phyloP scores from a whole-genome alignment of 2,888 invertebrate genomes.

The Andrena praecox region DNA sequence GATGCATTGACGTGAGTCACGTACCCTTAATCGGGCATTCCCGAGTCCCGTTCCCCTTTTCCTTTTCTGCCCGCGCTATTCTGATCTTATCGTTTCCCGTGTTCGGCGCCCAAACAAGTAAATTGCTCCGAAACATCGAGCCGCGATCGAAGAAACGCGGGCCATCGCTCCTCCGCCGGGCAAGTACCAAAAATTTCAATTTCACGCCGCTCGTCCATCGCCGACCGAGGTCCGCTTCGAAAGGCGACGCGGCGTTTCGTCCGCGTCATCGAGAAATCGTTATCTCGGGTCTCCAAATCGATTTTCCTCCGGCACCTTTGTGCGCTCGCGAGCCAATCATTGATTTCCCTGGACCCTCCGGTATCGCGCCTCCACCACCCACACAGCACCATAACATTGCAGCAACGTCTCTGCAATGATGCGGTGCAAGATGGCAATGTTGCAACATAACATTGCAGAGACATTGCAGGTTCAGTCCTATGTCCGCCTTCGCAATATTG shows the following conservation, averaged over 20 bases:
- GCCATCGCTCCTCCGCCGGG: not conserved
- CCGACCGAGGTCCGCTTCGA: not conserved
- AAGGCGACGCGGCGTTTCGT: slow-evolving; percentile 13
- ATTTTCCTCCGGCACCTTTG: slow-evolving; percentile 44
- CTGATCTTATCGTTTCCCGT: slow-evolving; percentile 5
- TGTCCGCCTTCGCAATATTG: too few species aligned
- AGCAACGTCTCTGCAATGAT: too few species aligned
- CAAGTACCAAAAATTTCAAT: slow-evolving; percentile 33
- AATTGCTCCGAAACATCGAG: not conserved
- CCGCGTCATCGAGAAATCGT: slow-evolving; percentile 56
- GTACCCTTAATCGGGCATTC: slow-evolving; percentile 50
- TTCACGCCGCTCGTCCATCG: slow-evolving; percentile 32
- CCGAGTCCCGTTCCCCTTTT: slow-evolving; percentile 9
- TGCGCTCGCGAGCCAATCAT: slow-evolving; percentile 1
- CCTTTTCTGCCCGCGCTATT: slow-evolving; percentile 16
- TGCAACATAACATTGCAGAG: too few species aligned
- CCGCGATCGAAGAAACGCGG: not conserved
- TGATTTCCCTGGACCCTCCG: not conserved
- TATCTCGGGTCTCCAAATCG: slow-evolving; percentile 36
- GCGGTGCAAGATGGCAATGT: too few species aligned
- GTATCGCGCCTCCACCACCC: slow-evolving; percentile 15
- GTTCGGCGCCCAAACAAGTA: not conserved
- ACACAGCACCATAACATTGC: too few species aligned
- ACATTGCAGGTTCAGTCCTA: too few species aligned
- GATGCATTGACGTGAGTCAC: slow-evolving; percentile 67